Evolutionary conservation across 1,140 invertebrate species (phyloP).

Genomic region (Diachasmimorpha longicaudata): DNA sequence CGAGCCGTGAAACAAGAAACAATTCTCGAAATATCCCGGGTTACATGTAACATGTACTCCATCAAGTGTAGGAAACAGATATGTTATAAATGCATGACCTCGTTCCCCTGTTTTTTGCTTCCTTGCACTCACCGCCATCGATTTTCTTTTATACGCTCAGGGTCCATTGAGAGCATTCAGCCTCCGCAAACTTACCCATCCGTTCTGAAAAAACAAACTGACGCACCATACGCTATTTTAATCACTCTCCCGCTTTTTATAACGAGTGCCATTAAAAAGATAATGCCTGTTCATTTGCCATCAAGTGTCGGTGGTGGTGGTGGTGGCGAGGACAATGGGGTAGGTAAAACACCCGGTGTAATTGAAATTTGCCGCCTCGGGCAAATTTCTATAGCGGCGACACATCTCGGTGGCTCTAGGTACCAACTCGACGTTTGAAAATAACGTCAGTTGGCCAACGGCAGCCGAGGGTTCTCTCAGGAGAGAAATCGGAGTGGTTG

Average conservation of each 20-base stretch:
- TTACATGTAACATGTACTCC: background rate
- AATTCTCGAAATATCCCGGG: background rate
- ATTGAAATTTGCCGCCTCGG: background rate
- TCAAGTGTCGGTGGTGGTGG: background rate
- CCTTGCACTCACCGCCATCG: background rate
- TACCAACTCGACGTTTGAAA: background rate
- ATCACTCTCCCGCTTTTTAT: no score
- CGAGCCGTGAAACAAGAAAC: background rate
- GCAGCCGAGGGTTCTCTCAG: background rate
- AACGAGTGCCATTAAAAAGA: no score
- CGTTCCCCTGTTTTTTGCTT: background rate
- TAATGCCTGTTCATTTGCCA: background rate
- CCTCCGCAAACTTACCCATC: background rate
- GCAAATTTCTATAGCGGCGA: background rate
- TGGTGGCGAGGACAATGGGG: background rate
- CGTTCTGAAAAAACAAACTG: no score
- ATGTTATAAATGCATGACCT: background rate
- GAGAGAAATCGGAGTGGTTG: background rate
- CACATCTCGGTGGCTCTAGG: background rate
- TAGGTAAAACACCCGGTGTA: background rate
- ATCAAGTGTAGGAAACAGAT: background rate
- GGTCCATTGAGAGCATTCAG: background rate
- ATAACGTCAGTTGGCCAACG: background rate
- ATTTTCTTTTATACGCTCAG: background rate
- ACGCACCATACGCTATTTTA: no score